Evolutionary conservation across 2,113 vertebrate species (phyloP).

Genomic region (Boulengeromyrus knoepffleri): DNA sequence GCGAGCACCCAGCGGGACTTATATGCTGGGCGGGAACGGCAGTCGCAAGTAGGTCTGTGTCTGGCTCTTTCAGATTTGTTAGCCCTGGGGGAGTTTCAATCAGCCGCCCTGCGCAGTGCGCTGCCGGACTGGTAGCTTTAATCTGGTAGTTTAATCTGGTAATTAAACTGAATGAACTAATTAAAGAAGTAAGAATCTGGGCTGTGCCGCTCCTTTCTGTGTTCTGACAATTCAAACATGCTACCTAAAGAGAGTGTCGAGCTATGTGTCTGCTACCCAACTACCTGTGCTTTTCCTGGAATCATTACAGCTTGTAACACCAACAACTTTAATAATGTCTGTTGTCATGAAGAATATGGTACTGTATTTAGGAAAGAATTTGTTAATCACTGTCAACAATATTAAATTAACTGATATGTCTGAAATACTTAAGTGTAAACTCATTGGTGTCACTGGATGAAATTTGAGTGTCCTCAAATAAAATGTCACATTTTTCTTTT

Average conservation of each 20-base stretch:
- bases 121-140: too few species aligned
- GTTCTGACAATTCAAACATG: neutral
- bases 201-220: neutral
- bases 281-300: neutral
- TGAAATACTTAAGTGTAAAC: too few species aligned
- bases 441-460: too few species aligned
- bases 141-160: neutral
- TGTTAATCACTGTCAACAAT: too few species aligned
- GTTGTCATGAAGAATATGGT: neutral
- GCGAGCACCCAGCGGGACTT: neutral
- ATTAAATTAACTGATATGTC: too few species aligned
- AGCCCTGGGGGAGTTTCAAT: neutral
- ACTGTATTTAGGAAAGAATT: neutral
- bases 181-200: neutral
- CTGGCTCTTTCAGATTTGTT: conserved; percentile 24
- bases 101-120: neutral
- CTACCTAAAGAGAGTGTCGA: neutral
- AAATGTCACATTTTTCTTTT: too few species aligned
- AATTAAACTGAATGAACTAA: neutral
- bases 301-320: neutral
- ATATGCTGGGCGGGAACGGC: conserved; percentile 16
- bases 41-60: neutral
- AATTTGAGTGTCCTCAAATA: too few species aligned
- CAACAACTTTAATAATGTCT: neutral
- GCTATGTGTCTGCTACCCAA: neutral